Evolutionary conservation across 2,113 vertebrate genomes (phyloP).

Genomic region (Fregata magnificens): DNA sequence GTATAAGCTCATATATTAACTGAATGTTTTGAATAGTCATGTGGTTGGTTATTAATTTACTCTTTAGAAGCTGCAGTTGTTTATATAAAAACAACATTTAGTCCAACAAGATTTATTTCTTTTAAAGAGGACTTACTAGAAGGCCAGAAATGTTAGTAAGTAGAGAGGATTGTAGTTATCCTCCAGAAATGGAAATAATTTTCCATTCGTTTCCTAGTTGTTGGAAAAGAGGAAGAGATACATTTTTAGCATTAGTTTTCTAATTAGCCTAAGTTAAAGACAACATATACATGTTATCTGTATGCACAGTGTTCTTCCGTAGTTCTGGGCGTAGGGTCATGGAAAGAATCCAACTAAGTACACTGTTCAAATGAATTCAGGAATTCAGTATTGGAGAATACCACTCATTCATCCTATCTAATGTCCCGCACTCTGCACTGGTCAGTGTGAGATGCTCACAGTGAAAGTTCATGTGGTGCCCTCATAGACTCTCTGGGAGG

Average conservation of each 20-base stretch:
- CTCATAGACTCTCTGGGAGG: neutral
- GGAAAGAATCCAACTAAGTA: neutral
- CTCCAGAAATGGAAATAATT: neutral
- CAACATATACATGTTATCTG: neutral
- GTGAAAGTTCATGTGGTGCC: neutral
- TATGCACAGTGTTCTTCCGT: neutral
- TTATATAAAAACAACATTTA: neutral
- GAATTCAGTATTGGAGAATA: neutral
- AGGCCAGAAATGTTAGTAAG: neutral
- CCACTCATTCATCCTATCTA: neutral
- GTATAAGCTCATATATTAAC: neutral
- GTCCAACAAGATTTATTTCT: neutral
- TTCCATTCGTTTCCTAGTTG: neutral
- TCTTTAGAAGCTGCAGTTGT: neutral
- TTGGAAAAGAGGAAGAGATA: neutral
- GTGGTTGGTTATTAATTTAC: neutral
- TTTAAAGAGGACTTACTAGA: neutral
- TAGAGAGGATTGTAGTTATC: neutral
- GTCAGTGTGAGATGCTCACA: neutral
- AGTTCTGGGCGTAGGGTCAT: neutral
- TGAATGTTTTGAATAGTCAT: neutral
- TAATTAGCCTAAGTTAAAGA: neutral
- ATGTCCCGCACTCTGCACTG: neutral
- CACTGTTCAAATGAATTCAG: neutral
- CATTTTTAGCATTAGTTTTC: neutral